These are phyloP conservation scores for Julus scandinavius DNA, from an alignment of 2,888 invertebrate genomes.

Conservation along the genomic window DNA sequence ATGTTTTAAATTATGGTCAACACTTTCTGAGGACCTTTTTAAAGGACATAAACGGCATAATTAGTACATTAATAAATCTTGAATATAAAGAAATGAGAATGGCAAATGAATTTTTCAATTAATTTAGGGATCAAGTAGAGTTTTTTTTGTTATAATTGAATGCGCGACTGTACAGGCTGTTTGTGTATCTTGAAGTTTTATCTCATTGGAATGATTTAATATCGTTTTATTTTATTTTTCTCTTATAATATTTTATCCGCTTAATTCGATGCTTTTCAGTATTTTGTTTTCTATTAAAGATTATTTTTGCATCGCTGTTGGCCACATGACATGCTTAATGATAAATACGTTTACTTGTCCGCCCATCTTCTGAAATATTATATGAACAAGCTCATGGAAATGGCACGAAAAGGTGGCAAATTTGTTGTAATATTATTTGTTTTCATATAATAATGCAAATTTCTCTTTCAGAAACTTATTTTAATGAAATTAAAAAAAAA, in stretches of 20 bases:
- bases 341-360: slow-evolving; percentile 43
- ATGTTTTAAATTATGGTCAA: neutral
- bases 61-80: neutral
- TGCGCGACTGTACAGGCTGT: slow-evolving; percentile 28
- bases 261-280: neutral
- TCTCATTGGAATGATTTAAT: neutral
- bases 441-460: neutral
- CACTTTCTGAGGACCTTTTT: neutral
- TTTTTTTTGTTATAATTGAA: neutral
- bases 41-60: neutral
- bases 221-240: neutral
- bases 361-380: slow-evolving; percentile 51
- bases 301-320: slow-evolving; percentile 46
- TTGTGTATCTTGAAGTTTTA: slow-evolving; percentile 6
- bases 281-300: slow-evolving; percentile 1
- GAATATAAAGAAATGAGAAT: neutral
- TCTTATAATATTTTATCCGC: neutral
- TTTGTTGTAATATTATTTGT: neutral
- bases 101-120: neutral
- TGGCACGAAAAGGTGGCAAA: slow-evolving; percentile 47
- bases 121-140: neutral
- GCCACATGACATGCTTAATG: slow-evolving; percentile 32
- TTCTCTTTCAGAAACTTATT: neutral
- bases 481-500: neutral
- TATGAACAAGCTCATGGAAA: slow-evolving; percentile 48